These are phyloP conservation scores for Aulostomus chinensis DNA, from an alignment of 2,797 vertebrate species.

Conservation along the genomic window DNA sequence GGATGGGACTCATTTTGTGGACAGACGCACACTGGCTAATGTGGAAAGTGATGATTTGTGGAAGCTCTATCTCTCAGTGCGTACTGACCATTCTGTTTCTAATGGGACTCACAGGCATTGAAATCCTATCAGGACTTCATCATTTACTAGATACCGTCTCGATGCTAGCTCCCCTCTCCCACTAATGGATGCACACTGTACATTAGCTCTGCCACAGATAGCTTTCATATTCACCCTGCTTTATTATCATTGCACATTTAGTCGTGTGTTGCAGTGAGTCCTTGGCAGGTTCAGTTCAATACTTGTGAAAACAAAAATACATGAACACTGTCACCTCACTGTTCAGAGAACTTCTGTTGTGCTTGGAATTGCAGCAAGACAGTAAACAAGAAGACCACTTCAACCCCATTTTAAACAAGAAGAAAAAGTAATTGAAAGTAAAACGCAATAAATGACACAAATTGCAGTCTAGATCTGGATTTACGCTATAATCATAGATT, in stretches of 20 bases:
- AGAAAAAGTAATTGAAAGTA: too few species aligned
- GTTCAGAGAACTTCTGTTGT: too few species aligned
- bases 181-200: conserved; percentile 72
- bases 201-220: conserved; percentile 69
- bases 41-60: conserved; percentile 74
- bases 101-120: conserved; percentile 73
- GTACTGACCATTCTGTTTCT: conserved; percentile 68
- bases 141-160: conserved; percentile 67
- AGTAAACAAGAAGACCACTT: too few species aligned
- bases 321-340: too few species aligned
- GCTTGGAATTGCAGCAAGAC: too few species aligned
- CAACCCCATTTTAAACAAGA: too few species aligned
- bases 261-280: conserved; percentile 11
- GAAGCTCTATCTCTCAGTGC: conserved; percentile 62
- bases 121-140: conserved; percentile 76
- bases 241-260: conserved; percentile 43
- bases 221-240: conserved; percentile 55
- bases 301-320: conserved; percentile 33
- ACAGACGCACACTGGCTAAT: conserved; percentile 61
- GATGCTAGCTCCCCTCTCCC: conserved; percentile 53
- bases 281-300: too few species aligned
- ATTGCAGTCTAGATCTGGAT: conserved; percentile 21
- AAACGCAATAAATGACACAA: too few species aligned
- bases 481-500: conserved; percentile 34
- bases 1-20: conserved; percentile 65